Conservation (phyloP, 2,797 vertebrate genomes). For the Pterois miles region DNA sequence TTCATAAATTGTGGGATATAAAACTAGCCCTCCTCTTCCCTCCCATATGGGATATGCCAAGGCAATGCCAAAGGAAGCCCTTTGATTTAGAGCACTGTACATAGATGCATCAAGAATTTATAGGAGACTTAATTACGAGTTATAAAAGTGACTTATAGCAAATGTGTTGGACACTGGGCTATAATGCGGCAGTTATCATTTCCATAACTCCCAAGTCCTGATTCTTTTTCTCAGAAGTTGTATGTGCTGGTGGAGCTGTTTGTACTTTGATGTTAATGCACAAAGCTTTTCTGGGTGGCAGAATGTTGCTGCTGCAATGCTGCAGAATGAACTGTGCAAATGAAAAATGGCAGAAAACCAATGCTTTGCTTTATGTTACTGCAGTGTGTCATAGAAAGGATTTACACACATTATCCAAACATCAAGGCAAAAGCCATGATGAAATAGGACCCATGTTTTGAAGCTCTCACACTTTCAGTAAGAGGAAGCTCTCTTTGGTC, state of each 20-base stretch:
- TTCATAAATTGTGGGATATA: conserved; percentile 66
- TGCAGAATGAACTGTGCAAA: conserved; percentile 36
- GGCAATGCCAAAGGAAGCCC: conserved; percentile 46
- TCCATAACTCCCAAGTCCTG: conserved; percentile 72
- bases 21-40: conserved; percentile 49
- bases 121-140: conserved; percentile 78
- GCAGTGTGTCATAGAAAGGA: conserved; percentile 23
- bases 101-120: conserved; percentile 79
- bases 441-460: background rate
- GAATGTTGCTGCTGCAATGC: conserved; percentile 22
- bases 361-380: conserved; percentile 12
- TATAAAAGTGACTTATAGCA: conserved; percentile 82
- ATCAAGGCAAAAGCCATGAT: background rate
- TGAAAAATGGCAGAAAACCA: conserved; percentile 18
- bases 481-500: background rate
- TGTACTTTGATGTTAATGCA: conserved; percentile 59
- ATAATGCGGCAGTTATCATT: conserved; percentile 76
- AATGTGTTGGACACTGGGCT: conserved; percentile 71
- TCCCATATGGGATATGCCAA: conserved; percentile 41
- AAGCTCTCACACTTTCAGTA: background rate
- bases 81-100: conserved; percentile 74
- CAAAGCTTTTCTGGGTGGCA: conserved; percentile 46
- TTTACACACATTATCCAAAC: conserved; percentile 33
- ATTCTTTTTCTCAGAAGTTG: conserved; percentile 56
- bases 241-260: conserved; percentile 45